Evolutionary conservation across 2,797 vertebrate species (phyloP), one percentile per base, ranked within the genome.

Genomic region (Staurois parvus): DNA sequence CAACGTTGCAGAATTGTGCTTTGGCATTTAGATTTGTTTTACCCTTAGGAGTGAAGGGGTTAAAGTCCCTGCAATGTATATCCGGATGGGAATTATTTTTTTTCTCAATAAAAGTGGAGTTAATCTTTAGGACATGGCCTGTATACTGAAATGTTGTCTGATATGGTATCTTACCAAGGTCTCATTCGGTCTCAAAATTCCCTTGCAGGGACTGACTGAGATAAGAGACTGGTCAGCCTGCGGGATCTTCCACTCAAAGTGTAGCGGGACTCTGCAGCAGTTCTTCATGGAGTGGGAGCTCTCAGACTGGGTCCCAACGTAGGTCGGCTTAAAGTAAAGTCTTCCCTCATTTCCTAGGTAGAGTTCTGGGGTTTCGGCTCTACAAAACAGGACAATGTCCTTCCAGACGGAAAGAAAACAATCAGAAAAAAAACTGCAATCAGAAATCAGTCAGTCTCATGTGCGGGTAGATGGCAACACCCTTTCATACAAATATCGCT

Each of bases 151-250:
- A 12, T 45, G 42, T 12, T 45, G 11, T 45, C 1, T 80, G 21
- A n/a, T 4, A n/a, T 81, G 42, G 30, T 42, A 2, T n/a, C 94
- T 96, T 91, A 98, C 98, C 88, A 91, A 88, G 82, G 87, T 95
- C 90, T 99, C 97, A 21, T 94, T 96, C 87, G 98, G 95, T 88
- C 96, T 95, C 72, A 99, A 94, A 76, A 95, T 84, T 12, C 97
- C 97, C 75, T 87, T 77, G 88, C 92, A 30, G 26, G 98, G 97
- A 74, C 91, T 89, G 67, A 98, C 97, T 34, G 88, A 93, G 85
- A 99, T 89, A 83, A 93, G 62, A 68, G 89, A 92, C 40, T 45
- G 88, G 88, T 96, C 91, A 19, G 90, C 83, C 37, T 91, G 90
- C 42, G 75, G 89, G 76, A 99, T 91, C 89, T 90, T 96, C 98